A percentile compares a stretch with the other conserved stretches of the same genome.
These are phyloP conservation scores for Lagopus muta DNA, from an alignment of 2,113 vertebrate species.

Conservation along the genomic window DNA sequence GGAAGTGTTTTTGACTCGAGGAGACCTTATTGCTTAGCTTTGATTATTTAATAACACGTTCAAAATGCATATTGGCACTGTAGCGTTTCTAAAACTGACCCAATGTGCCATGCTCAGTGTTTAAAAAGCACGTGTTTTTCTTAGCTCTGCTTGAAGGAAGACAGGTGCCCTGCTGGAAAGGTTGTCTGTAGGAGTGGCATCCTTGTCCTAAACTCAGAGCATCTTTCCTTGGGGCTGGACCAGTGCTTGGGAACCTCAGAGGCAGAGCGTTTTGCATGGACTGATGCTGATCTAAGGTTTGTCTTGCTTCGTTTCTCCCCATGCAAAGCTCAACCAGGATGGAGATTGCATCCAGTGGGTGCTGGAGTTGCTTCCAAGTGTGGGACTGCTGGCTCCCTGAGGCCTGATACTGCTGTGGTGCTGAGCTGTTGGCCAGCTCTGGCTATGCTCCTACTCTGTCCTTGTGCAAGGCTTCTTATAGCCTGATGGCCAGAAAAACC, in stretches of 20 bases:
- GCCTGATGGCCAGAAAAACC: not conserved
- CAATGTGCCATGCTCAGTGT: not conserved
- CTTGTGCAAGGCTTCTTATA: not conserved
- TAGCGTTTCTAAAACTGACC: not conserved
- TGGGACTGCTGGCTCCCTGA: not conserved
- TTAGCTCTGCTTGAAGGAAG: not conserved
- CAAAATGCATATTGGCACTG: rapidly evolving
- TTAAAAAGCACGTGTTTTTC: not conserved
- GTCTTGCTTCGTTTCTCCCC: not conserved
- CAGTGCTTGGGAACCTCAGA: not conserved
- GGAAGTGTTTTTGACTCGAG: not conserved
- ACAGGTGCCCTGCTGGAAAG: not conserved
- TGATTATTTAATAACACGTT: rapidly evolving
- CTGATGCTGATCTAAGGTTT: not conserved
- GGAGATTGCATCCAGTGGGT: not conserved
- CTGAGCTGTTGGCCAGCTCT: not conserved
- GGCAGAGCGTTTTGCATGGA: not conserved
- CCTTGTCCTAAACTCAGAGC: not conserved
- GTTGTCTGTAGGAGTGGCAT: rapidly evolving
- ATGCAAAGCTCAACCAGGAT: not conserved
- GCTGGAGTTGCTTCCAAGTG: not conserved
- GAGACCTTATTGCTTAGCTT: not conserved
- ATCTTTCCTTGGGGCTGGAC: not conserved
- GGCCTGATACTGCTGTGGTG: not conserved
- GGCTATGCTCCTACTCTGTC: not conserved